Evolutionary conservation across 2,113 vertebrate genomes (phyloP).

Genomic region (Pedionomus torquatus): DNA sequence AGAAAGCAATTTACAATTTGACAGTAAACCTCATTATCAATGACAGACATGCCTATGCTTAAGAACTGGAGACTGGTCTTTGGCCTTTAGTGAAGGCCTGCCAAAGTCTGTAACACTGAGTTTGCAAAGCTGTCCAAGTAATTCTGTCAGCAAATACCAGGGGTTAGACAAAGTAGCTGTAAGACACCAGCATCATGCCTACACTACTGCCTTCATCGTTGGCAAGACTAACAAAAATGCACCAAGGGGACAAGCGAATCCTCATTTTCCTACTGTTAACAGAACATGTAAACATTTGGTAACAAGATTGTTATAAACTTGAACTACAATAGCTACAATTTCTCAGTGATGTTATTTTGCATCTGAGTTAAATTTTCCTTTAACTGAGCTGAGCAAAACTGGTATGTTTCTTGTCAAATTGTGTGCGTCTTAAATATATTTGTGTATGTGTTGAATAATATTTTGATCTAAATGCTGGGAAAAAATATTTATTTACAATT

Average conservation of each 20-base stretch:
- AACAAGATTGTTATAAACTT: neutral
- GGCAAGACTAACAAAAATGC: neutral
- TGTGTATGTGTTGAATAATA: neutral
- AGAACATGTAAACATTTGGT: neutral
- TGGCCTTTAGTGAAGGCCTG: neutral
- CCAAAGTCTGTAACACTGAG: neutral
- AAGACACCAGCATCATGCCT: neutral
- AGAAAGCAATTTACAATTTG: neutral
- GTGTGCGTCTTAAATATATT: neutral
- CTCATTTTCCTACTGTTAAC: neutral
- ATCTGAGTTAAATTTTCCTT: neutral
- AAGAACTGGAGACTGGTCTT: neutral
- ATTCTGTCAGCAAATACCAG: neutral
- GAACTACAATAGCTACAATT: neutral
- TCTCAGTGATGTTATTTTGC: neutral
- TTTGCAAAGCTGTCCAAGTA: neutral
- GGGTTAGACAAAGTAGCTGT: neutral
- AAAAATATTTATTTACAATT: neutral
- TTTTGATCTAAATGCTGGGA: conserved; percentile 54
- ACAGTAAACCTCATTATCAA: neutral
- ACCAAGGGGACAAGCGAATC: neutral
- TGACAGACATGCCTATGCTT: neutral
- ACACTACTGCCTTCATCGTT: neutral
- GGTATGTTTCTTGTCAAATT: conserved; percentile 20
- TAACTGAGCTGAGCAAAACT: neutral